phyloP scores from a whole-genome alignment of 2,113 vertebrate species.

The Sapajus apella region DNA sequence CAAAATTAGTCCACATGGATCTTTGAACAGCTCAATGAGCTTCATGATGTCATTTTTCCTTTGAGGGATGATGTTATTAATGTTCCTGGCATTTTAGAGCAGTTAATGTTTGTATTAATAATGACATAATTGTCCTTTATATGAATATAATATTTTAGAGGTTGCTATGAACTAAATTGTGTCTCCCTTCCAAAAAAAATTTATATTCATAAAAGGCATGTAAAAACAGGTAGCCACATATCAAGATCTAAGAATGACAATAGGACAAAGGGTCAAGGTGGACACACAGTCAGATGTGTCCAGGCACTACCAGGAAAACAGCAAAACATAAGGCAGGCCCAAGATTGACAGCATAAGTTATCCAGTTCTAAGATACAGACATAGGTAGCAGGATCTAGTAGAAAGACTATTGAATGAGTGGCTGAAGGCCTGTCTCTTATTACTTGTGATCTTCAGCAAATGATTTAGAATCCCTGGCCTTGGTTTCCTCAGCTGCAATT shows the following conservation, averaged over 20 bases:
- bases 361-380: not conserved
- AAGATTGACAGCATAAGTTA: not conserved
- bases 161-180: not conserved
- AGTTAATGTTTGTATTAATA: conserved; percentile 47
- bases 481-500: not conserved
- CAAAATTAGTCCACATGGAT: conserved; percentile 21
- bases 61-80: not conserved
- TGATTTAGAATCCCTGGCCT: not conserved
- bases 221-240: not conserved
- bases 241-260: not conserved
- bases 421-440: not conserved
- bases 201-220: not conserved
- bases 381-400: not conserved
- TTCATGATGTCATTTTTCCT: not conserved
- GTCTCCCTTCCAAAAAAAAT: not conserved
- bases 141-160: not conserved
- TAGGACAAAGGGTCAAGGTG: not conserved
- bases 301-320: not conserved
- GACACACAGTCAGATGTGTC: not conserved
- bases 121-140: conserved; percentile 18
- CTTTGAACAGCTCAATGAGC: not conserved
- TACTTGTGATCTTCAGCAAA: not conserved
- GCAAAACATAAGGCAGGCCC: not conserved
- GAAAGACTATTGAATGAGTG: not conserved
- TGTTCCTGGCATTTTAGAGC: not conserved